phyloP scores from a whole-genome alignment of 1,140 invertebrate genomes.

The Pectinophora gossypiella region DNA sequence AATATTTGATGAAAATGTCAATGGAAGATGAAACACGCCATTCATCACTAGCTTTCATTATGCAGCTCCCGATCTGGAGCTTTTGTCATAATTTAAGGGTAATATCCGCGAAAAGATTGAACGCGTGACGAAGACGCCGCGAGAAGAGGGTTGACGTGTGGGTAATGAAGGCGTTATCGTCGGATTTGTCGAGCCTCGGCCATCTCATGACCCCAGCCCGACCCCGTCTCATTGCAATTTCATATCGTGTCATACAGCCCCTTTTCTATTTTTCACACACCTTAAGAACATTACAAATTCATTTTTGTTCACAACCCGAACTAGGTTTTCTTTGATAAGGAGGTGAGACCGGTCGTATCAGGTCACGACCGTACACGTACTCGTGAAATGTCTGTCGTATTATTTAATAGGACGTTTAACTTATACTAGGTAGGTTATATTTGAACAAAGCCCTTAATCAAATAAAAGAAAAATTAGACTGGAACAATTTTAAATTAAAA shows the following conservation, averaged over 20 bases:
- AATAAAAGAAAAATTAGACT: too few relatives aligned
- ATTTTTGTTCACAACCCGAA: too few relatives aligned
- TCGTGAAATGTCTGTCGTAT: too few relatives aligned
- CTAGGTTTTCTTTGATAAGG: background rate
- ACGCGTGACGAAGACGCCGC: conserved; percentile 46
- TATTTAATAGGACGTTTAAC: too few relatives aligned
- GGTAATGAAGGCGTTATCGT: conserved; percentile 61
- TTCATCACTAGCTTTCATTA: conserved; percentile 45
- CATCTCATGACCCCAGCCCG: conserved; percentile 8
- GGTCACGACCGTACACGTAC: too few relatives aligned
- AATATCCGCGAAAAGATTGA: conserved; percentile 60
- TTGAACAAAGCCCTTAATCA: too few relatives aligned
- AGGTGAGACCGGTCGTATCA: too few relatives aligned
- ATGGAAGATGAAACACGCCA: conserved; percentile 35
- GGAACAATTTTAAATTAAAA: too few relatives aligned
- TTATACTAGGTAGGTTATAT: too few relatives aligned
- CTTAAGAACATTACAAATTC: too few relatives aligned
- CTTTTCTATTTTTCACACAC: conserved; percentile 26
- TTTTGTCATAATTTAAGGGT: conserved; percentile 59
- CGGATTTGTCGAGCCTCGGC: conserved; percentile 31
- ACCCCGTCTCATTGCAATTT: conserved; percentile 9
- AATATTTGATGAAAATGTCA: conserved; percentile 26
- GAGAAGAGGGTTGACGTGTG: conserved; percentile 67
- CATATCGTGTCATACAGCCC: conserved; percentile 29
- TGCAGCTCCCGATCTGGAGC: conserved; percentile 36